A percentile compares a stretch with the other conserved stretches of the same genome.
These are phyloP conservation scores for Pelagia noctiluca DNA, from an alignment of 30 jellyfish, hydroid and myxozoan species.

Conservation along the genomic window DNA sequence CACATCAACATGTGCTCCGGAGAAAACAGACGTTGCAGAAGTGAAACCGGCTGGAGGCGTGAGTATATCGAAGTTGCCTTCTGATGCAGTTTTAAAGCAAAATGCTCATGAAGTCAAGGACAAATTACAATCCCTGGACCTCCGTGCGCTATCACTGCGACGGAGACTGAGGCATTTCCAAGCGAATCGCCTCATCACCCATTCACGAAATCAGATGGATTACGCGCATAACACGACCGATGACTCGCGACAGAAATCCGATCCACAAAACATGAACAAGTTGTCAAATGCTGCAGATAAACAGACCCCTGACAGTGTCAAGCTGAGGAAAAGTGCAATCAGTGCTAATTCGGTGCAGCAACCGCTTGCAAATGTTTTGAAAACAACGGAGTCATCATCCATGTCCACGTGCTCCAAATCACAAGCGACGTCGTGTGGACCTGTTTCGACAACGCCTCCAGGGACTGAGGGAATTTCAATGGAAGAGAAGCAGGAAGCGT, in stretches of 20 bases:
- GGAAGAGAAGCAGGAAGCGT: conserved; percentile 39
- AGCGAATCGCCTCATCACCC: conserved; percentile 60
- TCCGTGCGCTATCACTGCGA: conserved; percentile 49
- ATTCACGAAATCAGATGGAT: conserved; percentile 65
- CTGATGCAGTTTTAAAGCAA: conserved; percentile 34
- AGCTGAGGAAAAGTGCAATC: not conserved
- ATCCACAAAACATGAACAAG: not conserved
- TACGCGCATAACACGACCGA: conserved; percentile 24
- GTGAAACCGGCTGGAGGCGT: conserved; percentile 27
- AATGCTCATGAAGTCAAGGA: conserved; percentile 7
- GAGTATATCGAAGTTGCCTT: conserved; percentile 17
- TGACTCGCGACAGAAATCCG: conserved; percentile 55
- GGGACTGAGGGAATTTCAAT: not conserved
- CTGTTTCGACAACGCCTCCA: conserved; percentile 11
- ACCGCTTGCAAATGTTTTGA: conserved; percentile 11
- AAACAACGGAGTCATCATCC: conserved; percentile 12
- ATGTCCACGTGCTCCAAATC: conserved; percentile 6
- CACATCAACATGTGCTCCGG: conserved; percentile 68
- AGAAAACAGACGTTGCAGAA: conserved; percentile 74
- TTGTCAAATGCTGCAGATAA: not conserved
- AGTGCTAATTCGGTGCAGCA: not conserved
- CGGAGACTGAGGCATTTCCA: conserved; percentile 62
- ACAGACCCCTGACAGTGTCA: not conserved
- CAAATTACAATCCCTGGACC: conserved; percentile 38
- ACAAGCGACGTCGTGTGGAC: not conserved